A percentile compares a stretch with the other conserved stretches of the same genome.
Evolutionary conservation across 2,888 invertebrate species (phyloP).

Genomic region (Rhagonycha lutea): DNA sequence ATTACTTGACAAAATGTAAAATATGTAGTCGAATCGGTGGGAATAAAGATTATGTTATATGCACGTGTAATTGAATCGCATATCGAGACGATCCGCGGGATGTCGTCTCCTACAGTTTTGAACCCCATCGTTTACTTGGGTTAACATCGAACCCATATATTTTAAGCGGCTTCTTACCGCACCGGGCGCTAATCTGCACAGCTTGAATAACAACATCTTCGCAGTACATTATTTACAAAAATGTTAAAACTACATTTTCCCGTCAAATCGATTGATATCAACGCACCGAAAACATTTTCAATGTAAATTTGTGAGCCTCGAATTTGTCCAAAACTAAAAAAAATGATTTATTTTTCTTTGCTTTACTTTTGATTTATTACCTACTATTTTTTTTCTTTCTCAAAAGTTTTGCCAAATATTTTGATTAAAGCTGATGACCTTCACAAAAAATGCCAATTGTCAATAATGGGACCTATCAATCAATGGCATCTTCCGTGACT

Average conservation of each 20-base stretch:
- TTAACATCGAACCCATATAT: constrained; percentile 40
- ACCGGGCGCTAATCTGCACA: constrained; percentile 47
- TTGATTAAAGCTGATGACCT: background rate
- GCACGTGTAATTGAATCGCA: constrained; percentile 44
- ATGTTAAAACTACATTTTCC: background rate
- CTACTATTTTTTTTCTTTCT: background rate
- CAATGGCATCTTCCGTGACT: constrained; percentile 32
- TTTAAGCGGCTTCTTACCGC: constrained; percentile 48
- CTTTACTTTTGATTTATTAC: background rate
- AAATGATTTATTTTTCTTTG: background rate
- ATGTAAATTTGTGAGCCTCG: background rate
- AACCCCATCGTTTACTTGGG: constrained; percentile 43
- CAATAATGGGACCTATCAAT: constrained; percentile 20
- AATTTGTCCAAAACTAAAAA: background rate
- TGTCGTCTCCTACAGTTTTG: constrained; percentile 40
- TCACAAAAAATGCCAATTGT: constrained; percentile 6
- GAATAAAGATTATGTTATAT: constrained; percentile 27
- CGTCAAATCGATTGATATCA: background rate
- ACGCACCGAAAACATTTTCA: background rate
- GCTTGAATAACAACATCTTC: constrained; percentile 44
- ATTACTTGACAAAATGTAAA: constrained; percentile 17
- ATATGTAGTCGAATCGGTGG: constrained; percentile 14
- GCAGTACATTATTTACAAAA: constrained; percentile 46
- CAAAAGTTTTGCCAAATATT: background rate
- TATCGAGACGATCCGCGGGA: constrained; percentile 38